Conservation (phyloP, 1,140 invertebrate species). For the Heliconius nattereri region DNA sequence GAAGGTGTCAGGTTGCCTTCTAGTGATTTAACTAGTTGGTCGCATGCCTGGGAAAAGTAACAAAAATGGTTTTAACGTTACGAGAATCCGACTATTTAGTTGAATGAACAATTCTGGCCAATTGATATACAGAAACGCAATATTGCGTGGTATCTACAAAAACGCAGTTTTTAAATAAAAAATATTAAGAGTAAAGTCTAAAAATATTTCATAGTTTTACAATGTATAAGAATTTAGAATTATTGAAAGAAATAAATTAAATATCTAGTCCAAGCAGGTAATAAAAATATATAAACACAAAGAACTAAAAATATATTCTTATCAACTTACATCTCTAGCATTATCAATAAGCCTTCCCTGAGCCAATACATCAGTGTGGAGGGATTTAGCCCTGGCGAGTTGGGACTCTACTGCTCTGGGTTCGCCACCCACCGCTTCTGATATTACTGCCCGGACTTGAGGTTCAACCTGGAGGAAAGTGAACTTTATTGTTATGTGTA, state of each 20-base stretch:
- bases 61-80: not conserved
- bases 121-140: no score
- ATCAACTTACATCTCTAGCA: conserved; percentile 83
- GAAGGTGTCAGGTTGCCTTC: conserved; percentile 90
- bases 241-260: no score
- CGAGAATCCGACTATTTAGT: no score
- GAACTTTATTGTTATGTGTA: not conserved
- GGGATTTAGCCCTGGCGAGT: conserved; percentile 89
- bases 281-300: not conserved
- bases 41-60: conserved; percentile 82
- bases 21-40: conserved; percentile 87
- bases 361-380: conserved; percentile 93
- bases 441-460: conserved; percentile 87
- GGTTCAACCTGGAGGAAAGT: conserved; percentile 84
- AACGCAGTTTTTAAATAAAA: no score
- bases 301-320: not conserved
- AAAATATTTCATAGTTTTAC: no score
- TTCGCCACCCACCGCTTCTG: conserved; percentile 92
- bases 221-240: no score
- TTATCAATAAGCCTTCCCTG: conserved; percentile 93
- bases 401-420: conserved; percentile 94
- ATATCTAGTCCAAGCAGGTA: no score
- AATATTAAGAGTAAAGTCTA: no score
- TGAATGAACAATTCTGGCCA: no score
- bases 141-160: no score